Conservation (phyloP, 2,113 vertebrate species). For the Collichthys lucidus region DNA sequence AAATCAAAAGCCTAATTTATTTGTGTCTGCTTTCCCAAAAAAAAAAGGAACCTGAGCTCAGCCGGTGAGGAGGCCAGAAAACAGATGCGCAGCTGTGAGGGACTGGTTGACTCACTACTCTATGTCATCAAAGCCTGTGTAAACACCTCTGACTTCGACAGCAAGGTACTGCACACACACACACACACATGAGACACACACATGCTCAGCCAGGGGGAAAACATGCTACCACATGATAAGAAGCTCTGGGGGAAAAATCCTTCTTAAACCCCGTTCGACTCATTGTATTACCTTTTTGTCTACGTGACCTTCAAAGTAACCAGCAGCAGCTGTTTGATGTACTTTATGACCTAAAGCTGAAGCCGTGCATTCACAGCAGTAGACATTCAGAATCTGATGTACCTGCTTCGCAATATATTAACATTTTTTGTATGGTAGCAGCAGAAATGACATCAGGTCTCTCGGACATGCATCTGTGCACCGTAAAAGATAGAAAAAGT, state of each 20-base stretch:
- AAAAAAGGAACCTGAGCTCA: constrained; percentile 93
- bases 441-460: neutral
- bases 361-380: neutral
- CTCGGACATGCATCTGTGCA: neutral
- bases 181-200: constrained; percentile 22
- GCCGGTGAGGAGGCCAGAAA: constrained; percentile 97
- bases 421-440: neutral
- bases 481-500: constrained; percentile 24
- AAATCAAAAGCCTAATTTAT: constrained; percentile 43
- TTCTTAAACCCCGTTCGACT: constrained; percentile 33
- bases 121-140: constrained; percentile 98
- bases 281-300: constrained; percentile 28
- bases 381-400: neutral
- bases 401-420: neutral
- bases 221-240: constrained; percentile 61
- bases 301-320: constrained; percentile 24
- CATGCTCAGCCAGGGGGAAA: constrained; percentile 28
- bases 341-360: constrained; percentile 23
- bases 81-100: constrained; percentile 95
- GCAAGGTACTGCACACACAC: constrained; percentile 92
- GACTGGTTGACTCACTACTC: constrained; percentile 94
- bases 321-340: constrained; percentile 27
- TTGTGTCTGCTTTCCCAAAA: constrained; percentile 30
- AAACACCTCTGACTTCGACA: constrained; percentile 97
- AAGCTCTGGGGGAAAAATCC: constrained; percentile 27